Evolutionary conservation across 2,113 vertebrate genomes (phyloP).

Genomic region (Craseonycteris thonglongyai): DNA sequence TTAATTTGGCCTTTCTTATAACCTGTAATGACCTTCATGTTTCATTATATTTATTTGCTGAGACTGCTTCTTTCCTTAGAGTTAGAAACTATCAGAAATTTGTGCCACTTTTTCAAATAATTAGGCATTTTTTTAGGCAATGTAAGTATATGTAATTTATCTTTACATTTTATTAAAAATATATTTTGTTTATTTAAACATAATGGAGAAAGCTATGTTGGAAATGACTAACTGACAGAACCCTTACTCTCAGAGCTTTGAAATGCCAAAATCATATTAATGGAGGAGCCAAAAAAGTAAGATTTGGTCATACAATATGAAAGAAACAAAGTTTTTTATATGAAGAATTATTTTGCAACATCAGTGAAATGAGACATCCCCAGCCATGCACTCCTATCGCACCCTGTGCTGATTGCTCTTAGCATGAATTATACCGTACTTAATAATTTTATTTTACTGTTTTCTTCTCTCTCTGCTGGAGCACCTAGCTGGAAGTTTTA

Average conservation of each 20-base stretch:
- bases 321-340: not conserved
- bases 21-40: slow-evolving; percentile 55
- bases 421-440: not conserved
- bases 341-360: not conserved
- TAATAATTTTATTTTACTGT: not conserved
- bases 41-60: slow-evolving; percentile 63
- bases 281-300: not conserved
- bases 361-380: not conserved
- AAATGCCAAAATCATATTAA: not conserved
- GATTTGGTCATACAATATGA: not conserved
- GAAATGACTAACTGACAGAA: slow-evolving; percentile 34
- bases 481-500: not conserved
- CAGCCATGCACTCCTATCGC: not conserved
- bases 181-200: slow-evolving; percentile 64
- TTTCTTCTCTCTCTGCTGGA: not conserved
- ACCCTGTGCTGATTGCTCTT: not conserved
- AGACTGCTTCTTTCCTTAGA: slow-evolving; percentile 17
- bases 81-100: slow-evolving; percentile 43
- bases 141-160: slow-evolving; percentile 57
- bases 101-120: slow-evolving; percentile 54
- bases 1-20: slow-evolving; percentile 59
- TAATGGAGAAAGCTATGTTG: slow-evolving; percentile 50
- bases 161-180: slow-evolving; percentile 59
- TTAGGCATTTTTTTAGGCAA: slow-evolving; percentile 43
- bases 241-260: slow-evolving; percentile 31